Conservation (phyloP, 2,113 vertebrate species). For the Ursus arctos region DNA sequence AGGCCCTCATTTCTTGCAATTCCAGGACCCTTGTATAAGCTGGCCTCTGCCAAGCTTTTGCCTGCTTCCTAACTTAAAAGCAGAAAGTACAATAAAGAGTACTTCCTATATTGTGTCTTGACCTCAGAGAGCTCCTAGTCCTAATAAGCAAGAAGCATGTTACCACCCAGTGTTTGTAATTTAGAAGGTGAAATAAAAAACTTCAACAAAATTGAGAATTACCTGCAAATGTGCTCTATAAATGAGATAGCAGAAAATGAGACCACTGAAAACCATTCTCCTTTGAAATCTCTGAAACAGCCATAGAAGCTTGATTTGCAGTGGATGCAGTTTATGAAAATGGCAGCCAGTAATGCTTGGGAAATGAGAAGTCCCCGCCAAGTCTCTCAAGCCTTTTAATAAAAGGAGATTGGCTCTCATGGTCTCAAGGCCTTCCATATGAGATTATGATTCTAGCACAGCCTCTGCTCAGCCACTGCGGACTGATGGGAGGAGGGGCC, state of each 20-base stretch:
- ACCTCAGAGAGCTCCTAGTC: not conserved
- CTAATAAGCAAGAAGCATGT: not conserved
- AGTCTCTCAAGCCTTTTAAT: not conserved
- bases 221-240: not conserved
- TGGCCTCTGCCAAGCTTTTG: not conserved
- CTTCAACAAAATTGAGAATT: not conserved
- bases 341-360: rapidly evolving
- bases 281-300: not conserved
- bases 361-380: not conserved
- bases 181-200: not conserved
- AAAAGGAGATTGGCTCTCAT: not conserved
- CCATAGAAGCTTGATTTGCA: not conserved
- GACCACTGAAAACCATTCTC: not conserved
- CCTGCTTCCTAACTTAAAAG: not conserved
- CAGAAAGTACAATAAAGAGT: not conserved
- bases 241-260: not conserved
- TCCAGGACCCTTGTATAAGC: not conserved
- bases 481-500: not conserved
- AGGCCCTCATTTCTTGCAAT: not conserved
- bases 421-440: not conserved
- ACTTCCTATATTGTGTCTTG: not conserved
- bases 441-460: not conserved
- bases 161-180: not conserved
- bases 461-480: not conserved
- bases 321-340: not conserved